Evolutionary conservation across 2,113 vertebrate species (phyloP).

Genomic region (Parus major): DNA sequence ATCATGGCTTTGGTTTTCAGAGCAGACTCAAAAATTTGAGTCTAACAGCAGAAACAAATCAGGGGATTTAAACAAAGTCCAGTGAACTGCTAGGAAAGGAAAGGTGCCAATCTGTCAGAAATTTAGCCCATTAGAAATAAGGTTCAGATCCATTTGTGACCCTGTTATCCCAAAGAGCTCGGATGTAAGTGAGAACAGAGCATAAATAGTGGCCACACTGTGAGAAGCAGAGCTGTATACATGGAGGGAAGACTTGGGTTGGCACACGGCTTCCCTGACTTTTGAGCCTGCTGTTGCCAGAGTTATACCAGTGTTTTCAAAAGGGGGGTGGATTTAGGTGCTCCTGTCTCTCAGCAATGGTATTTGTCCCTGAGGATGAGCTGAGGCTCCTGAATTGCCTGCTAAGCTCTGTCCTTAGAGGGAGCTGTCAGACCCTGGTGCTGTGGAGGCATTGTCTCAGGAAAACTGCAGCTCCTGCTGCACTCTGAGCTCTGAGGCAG

Average conservation of each 20-base stretch:
- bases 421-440: neutral
- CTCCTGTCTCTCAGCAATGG: neutral
- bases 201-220: neutral
- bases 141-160: neutral
- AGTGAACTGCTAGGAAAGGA: neutral
- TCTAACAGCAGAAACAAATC: neutral
- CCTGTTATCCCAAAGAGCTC: neutral
- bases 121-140: neutral
- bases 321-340: neutral
- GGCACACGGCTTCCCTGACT: accelerated
- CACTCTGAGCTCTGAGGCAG: neutral
- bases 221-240: neutral
- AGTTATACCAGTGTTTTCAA: neutral
- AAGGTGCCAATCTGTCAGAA: neutral
- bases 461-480: accelerated
- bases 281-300: neutral
- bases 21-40: neutral
- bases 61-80: neutral
- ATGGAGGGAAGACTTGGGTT: neutral
- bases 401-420: neutral
- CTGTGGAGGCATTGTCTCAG: neutral
- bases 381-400: neutral
- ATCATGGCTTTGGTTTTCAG: neutral
- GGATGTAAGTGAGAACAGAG: neutral
- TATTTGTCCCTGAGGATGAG: neutral